Percentiles rank a stretch among this genome's conserved stretches.
These are phyloP conservation scores for Nymphalis urticae DNA, from an alignment of 2,888 invertebrate species.

Conservation along the genomic window DNA sequence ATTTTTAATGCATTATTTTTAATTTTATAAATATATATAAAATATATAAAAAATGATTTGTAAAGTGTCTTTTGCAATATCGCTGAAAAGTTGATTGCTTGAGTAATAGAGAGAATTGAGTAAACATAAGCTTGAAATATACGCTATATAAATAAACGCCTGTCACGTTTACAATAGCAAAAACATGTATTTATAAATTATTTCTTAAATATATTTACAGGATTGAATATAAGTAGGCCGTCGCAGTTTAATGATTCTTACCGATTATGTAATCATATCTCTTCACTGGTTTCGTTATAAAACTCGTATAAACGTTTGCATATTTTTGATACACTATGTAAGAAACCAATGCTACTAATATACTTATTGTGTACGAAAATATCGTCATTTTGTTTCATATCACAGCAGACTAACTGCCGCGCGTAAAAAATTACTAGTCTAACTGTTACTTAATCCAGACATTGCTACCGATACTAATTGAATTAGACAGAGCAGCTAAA, in stretches of 20 bases:
- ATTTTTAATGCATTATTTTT: background rate
- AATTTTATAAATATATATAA: background rate
- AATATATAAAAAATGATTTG: no score
- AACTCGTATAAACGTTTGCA: slow-evolving; percentile 57
- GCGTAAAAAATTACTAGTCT: slow-evolving; percentile 32
- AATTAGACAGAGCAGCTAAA: slow-evolving; percentile 59
- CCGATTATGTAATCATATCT: slow-evolving; percentile 74
- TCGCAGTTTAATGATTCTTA: slow-evolving; percentile 46
- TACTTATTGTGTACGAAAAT: slow-evolving; percentile 57
- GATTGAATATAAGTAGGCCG: background rate
- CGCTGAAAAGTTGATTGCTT: no score
- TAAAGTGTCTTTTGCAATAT: no score
- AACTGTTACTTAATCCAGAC: slow-evolving; percentile 50
- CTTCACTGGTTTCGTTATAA: slow-evolving; percentile 62
- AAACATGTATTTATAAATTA: background rate
- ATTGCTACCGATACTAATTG: slow-evolving; percentile 56
- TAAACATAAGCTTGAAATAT: background rate
- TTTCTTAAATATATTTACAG: background rate
- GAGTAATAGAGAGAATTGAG: background rate
- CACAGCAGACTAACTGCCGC: slow-evolving; percentile 29
- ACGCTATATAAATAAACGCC: no score
- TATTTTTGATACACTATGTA: slow-evolving; percentile 68
- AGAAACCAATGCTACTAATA: slow-evolving; percentile 57
- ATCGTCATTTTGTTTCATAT: slow-evolving; percentile 52
- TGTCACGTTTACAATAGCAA: background rate